Evolutionary conservation across 2,888 invertebrate genomes (phyloP), one percentile per base, ranked within the genome.

Genomic region (Pachliopta kotzebuea): DNA sequence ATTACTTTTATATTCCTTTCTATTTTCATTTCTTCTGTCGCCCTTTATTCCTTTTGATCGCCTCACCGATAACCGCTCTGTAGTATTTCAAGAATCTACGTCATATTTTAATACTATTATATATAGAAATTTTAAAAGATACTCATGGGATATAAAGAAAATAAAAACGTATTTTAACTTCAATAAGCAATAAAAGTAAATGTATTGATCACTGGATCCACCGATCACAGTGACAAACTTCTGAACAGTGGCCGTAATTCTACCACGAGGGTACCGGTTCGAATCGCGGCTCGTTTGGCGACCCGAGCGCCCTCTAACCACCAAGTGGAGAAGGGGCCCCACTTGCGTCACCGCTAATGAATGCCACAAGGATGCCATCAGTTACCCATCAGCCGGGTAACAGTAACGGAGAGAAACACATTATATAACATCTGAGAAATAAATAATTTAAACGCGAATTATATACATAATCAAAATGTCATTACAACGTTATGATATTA

Each of bases 271-370:
- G 62, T 52, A 62, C 57, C 62, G 57, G 56, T 62, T 29, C n/a
- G 49, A 52, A 23, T 17, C 20, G 37, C 31, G 37, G 50, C 52
- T 50, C 9, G 50, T 52, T 56, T 42, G 50, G 37, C 29, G 42
- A 21, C 23, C 42, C 24, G 21, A 61, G 61, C 52, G 49, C 11
- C 62, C 37, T 37, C 24, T 50, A 56, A 56, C 56, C 49, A 14
- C 29, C 24, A n/a, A 24, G 29, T 7, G 24, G 20, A 18, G 37
- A 53, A 23, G n/a, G 21, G 37, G 24, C n/a, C 53, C 60, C 53
- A 60, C 42, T 60, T 54, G 53, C 50, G 42, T 60, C 60, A 60
- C 53, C 11, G 53, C 60, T 53, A 60, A 60, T 42, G 53, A 60
- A 56, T 45, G 18, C n/a, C 49, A 49, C 26, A 49, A 21, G 29